Percentiles rank a stretch among this genome's conserved stretches.
These are phyloP conservation scores for Lasioglossum calceatum DNA, from an alignment of 2,888 invertebrate species.

Conservation along the genomic window DNA sequence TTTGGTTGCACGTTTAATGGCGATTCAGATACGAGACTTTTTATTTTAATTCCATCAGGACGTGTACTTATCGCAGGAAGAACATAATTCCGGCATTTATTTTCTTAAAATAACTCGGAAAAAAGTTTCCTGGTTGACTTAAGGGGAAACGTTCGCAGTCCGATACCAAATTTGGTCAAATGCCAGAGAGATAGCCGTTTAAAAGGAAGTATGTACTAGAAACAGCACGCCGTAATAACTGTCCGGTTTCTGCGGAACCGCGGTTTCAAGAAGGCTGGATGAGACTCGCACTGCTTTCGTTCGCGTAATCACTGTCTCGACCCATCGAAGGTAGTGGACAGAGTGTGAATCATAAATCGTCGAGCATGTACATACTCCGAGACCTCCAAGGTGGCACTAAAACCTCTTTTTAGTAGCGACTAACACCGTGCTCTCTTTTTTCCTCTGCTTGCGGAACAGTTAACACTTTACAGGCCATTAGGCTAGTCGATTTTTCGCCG, in stretches of 20 bases:
- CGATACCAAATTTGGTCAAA: conserved; percentile 48
- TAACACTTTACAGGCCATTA: conserved; percentile 45
- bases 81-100: conserved; percentile 2
- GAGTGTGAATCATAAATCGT: conserved; percentile 53
- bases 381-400: conserved; percentile 38
- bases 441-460: conserved; percentile 17
- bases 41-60: neutral
- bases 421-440: conserved; percentile 24
- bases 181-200: conserved; percentile 12
- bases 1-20: neutral
- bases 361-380: conserved; percentile 11
- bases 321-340: conserved; percentile 31
- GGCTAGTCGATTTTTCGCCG: conserved; percentile 25
- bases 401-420: conserved; percentile 42
- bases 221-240: conserved; percentile 42
- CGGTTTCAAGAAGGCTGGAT: conserved; percentile 32
- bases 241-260: conserved; percentile 46
- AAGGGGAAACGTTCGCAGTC: conserved; percentile 12
- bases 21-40: neutral
- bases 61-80: neutral
- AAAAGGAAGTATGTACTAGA: conserved; percentile 40
- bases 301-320: conserved; percentile 27
- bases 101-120: neutral
- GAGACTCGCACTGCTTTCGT: conserved; percentile 20
- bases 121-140: conserved; percentile 29